Evolutionary conservation across 2,113 vertebrate species (phyloP), one percentile per base, ranked within the genome.

Genomic region (Syngnathus scovelli): DNA sequence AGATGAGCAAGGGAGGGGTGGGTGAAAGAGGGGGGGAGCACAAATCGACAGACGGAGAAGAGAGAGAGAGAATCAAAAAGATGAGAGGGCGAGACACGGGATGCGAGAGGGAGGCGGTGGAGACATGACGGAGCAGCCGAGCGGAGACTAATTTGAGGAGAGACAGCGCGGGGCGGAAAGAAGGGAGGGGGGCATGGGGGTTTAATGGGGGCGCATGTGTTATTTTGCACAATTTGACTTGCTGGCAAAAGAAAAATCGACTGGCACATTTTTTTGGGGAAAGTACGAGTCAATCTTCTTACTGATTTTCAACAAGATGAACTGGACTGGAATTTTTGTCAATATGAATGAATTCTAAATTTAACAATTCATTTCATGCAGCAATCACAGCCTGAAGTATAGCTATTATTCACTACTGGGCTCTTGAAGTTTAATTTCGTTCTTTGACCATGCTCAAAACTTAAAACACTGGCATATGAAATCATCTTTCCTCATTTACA

Each of bases 1-100:
- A 82, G 79, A 71, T 64, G 77, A 76, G 81, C 58, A 75, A 78
- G 70, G 81, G 65, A 71, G 70, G 21, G 39, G 66, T 61, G 39
- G 52, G 60, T 52, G 51, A 18, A 7, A 27, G 66, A 58, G 27
- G 65, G 43, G 39, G 49, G 51, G 56, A 52, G 46, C 48, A 41
- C 36, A 48, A 68, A 44, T 48, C 62, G 44, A 61, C 55, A 64
- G 38, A 66, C n/a, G 51, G 65, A 27, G 39, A 60, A 64, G 12
- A 48, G 64, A 37, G 64, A 49, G 37, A 49, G 64, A 18, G 38
- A 9, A 66, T 54, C 37, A 19, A 51, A 21, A 11, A 51, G 44
- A 54, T 13, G 48, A 38, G 19, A 61, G 38, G 39, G 59, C 3
- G 10, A 38, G 18, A 37, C 16, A 16, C 8, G 16, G 21, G 46